These are phyloP conservation scores for Pipistrellus pipistrellus DNA, from an alignment of 2,797 vertebrate genomes.

Conservation along the genomic window DNA sequence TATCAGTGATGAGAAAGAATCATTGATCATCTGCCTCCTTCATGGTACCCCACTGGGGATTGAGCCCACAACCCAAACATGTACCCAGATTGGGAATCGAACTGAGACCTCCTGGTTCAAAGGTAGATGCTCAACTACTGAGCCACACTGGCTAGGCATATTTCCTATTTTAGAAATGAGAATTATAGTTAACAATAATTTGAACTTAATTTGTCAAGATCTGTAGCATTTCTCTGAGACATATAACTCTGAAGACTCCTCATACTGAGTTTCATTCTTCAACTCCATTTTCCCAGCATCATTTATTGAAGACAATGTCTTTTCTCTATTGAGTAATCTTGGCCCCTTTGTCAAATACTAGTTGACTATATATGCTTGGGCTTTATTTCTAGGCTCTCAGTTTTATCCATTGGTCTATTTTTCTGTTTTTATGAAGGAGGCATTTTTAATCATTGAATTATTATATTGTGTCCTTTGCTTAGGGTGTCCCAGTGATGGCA, in stretches of 20 bases:
- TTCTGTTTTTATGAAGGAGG: constrained; percentile 21
- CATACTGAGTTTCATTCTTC: constrained; percentile 19
- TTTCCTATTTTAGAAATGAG: background rate
- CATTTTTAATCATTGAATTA: constrained; percentile 49
- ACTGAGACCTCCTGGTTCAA: too few species aligned
- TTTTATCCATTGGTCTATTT: background rate
- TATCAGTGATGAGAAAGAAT: too few species aligned
- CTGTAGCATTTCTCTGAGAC: background rate
- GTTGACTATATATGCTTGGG: background rate
- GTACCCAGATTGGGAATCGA: too few species aligned
- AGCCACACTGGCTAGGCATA: too few species aligned
- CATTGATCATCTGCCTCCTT: too few species aligned
- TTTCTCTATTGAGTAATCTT: constrained; percentile 11
- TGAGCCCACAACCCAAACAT: too few species aligned
- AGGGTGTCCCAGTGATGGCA: constrained; percentile 99
- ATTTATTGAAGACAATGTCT: constrained; percentile 18
- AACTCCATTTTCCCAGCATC: background rate
- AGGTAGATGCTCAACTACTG: too few species aligned
- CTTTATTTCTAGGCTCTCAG: background rate
- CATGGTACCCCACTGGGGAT: too few species aligned
- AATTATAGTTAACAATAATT: background rate
- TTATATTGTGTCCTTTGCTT: constrained; percentile 63
- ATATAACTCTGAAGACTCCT: background rate
- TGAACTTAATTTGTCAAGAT: constrained; percentile 36
- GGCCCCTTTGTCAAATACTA: background rate